Percentiles rank a stretch among this genome's conserved stretches.
phyloP scores from a whole-genome alignment of 2,888 invertebrate genomes.

The Tiliacea citrago region DNA sequence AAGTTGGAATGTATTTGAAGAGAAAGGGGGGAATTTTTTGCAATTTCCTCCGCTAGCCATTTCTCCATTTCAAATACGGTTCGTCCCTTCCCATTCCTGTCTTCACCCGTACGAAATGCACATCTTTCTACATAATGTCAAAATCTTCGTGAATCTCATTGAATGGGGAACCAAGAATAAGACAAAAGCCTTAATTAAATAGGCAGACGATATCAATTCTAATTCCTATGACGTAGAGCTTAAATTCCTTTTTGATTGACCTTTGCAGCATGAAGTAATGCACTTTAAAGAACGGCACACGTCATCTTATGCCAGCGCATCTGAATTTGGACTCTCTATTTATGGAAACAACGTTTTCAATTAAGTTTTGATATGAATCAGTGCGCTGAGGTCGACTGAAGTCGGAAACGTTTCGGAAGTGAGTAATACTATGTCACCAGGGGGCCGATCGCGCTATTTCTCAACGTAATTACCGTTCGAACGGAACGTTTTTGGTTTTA shows the following conservation, averaged over 20 bases:
- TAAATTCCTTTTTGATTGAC: conserved; percentile 52
- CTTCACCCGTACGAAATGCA: conserved; percentile 23
- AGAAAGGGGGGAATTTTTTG: conserved; percentile 11
- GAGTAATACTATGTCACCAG: conserved; percentile 49
- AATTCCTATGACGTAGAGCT: conserved; percentile 29
- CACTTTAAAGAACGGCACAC: conserved; percentile 42
- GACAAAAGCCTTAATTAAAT: conserved; percentile 27
- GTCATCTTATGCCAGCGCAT: background rate
- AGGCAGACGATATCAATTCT: conserved; percentile 32
- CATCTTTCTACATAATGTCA: conserved; percentile 14
- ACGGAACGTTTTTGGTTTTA: too few relatives aligned
- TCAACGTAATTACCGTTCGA: too few relatives aligned
- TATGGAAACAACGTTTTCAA: conserved; percentile 13
- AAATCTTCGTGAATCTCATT: conserved; percentile 48
- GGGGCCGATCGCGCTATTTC: too few relatives aligned
- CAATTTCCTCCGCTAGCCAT: background rate
- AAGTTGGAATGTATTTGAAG: conserved; percentile 12
- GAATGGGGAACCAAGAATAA: conserved; percentile 41
- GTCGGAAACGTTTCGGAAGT: conserved; percentile 61
- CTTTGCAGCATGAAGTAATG: conserved; percentile 44
- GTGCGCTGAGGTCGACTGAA: conserved; percentile 11
- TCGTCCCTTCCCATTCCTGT: background rate
- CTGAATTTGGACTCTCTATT: conserved; percentile 8
- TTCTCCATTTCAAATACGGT: conserved; percentile 19
- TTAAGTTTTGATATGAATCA: conserved; percentile 8